Percentiles rank a stretch among this genome's conserved stretches.
Conservation (phyloP, 1,140 invertebrate genomes). For the Antheraea mylitta region DNA sequence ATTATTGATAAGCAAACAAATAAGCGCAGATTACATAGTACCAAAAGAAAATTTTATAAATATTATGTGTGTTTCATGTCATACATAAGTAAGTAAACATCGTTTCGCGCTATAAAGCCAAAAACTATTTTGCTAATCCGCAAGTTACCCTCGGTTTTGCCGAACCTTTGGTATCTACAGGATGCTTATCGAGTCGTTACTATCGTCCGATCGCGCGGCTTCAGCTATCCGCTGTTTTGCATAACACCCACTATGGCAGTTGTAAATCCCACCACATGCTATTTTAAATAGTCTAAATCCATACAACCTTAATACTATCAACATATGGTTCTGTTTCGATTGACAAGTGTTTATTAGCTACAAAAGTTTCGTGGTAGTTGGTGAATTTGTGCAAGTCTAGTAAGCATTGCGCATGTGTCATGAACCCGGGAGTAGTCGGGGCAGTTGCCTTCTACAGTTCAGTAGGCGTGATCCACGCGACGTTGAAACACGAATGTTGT, state of each 20-base stretch:
- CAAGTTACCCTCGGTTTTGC: too few relatives aligned
- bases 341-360: conserved; percentile 16
- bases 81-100: too few relatives aligned
- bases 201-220: conserved; percentile 21
- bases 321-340: conserved; percentile 29
- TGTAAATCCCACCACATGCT: conserved; percentile 22
- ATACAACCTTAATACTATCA: conserved; percentile 14
- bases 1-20: too few relatives aligned
- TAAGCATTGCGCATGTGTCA: conserved; percentile 42
- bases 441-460: conserved; percentile 21
- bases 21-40: too few relatives aligned
- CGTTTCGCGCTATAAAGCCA: neutral
- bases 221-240: conserved; percentile 39
- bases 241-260: conserved; percentile 42
- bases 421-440: conserved; percentile 6
- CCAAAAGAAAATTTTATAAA: too few relatives aligned
- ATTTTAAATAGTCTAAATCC: neutral
- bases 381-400: conserved; percentile 28
- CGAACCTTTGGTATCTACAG: conserved; percentile 7
- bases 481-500: neutral
- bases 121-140: neutral
- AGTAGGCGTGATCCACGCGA: neutral
- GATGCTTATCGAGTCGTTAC: conserved; percentile 25
- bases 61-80: too few relatives aligned
- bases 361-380: neutral